A percentile compares a stretch with the other conserved stretches of the same genome.
Evolutionary conservation across 2,113 vertebrate species (phyloP).

Genomic region (Peromyscus polionotus): DNA sequence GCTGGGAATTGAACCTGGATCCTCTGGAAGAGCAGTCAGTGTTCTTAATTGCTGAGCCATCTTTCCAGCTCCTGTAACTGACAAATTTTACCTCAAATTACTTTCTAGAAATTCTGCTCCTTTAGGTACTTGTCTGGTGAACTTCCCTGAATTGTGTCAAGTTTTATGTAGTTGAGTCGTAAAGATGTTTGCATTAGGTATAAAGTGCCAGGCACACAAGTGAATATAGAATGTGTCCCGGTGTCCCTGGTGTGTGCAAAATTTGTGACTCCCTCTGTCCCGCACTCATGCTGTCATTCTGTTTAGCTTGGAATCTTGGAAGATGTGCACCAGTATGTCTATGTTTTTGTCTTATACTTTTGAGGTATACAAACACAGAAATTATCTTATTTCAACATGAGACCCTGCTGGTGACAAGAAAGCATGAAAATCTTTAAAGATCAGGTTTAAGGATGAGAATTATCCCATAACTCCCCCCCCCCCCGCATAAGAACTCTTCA

Average conservation of each 20-base stretch:
- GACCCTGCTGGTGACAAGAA: conserved; percentile 75
- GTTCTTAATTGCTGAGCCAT: not conserved
- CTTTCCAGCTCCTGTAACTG: not conserved
- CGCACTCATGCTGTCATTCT: conserved; percentile 36
- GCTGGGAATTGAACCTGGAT: not conserved
- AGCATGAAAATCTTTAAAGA: conserved; percentile 82
- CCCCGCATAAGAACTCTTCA: conserved; percentile 22
- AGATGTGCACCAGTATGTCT: not conserved
- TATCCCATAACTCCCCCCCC: not conserved
- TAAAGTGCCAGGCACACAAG: not conserved
- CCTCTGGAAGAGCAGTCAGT: not conserved
- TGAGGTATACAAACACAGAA: conserved; percentile 53
- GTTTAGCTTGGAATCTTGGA: conserved; percentile 3
- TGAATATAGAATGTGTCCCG: not conserved
- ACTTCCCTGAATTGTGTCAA: not conserved
- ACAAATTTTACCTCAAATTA: conserved; percentile 31
- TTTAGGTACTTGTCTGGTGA: not conserved
- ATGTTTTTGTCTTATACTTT: conserved; percentile 13
- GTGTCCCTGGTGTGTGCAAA: conserved; percentile 15
- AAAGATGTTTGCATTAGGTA: not conserved
- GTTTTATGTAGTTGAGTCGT: not conserved
- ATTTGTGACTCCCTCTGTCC: not conserved
- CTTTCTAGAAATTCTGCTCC: not conserved
- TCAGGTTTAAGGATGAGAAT: conserved; percentile 77
- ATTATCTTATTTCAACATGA: conserved; percentile 76